Evolutionary conservation across 2,113 vertebrate genomes (phyloP).

Genomic region (Pedionomus torquatus): DNA sequence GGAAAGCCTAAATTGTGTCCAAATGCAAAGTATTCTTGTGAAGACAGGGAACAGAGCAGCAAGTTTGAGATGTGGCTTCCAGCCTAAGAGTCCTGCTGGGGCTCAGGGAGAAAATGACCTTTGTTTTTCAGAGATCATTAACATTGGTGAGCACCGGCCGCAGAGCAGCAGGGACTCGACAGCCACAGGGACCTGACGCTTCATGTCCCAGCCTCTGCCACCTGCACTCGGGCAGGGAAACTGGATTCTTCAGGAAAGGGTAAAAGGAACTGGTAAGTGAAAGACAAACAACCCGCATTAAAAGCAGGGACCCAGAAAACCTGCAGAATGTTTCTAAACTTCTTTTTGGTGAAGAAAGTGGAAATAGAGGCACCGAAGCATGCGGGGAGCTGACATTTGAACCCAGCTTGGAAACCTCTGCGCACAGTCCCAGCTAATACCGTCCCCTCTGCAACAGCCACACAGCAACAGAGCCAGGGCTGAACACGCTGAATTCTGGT

Average conservation of each 20-base stretch:
- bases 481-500: not conserved
- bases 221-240: not conserved
- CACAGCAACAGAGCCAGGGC: not conserved
- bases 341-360: not conserved
- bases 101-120: not conserved
- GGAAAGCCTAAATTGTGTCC: not conserved
- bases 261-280: not conserved
- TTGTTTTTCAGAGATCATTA: not conserved
- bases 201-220: not conserved
- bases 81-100: not conserved
- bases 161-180: not conserved
- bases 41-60: not conserved
- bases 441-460: not conserved
- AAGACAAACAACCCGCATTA: not conserved
- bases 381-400: not conserved
- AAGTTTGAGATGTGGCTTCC: not conserved
- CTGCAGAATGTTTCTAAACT: not conserved
- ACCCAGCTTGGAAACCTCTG: not conserved
- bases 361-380: not conserved
- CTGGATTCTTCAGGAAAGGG: not conserved
- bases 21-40: no score
- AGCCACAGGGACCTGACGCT: not conserved
- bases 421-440: not conserved
- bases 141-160: fast-evolving
- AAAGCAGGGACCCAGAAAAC: not conserved